Evolutionary conservation across 2,113 vertebrate species (phyloP), one percentile per base, ranked within the genome.

Genomic region (Neomonachus schauinslandi): DNA sequence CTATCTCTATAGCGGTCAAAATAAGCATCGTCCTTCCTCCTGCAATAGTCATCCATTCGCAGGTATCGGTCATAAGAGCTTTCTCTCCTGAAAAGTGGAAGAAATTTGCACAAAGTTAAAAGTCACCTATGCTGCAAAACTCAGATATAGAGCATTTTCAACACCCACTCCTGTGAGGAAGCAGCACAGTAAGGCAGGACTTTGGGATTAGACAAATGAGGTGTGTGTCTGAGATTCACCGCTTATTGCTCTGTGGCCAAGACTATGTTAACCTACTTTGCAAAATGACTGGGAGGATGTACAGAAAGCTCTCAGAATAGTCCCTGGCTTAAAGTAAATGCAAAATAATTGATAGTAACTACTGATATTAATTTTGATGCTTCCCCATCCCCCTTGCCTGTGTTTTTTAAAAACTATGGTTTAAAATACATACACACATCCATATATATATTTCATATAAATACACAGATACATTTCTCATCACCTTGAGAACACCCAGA

Each of bases 11-110:
- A 99, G 33, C 99, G 99, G 10, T 99, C 99, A 0, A 99, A 98
- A 91, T 98, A 99, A 1, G 99, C 89, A 8, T 99, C 99, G 0
- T 99, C 99, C 96, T 99, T 99, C 96, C 99, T 99, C 28, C 99
- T 99, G 93, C 99, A 99, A 92, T 98, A 99, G 59, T 99, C 99
- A 0, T 99, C 99, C 8, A 99, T 71, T 51, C 99, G 99, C 92
- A 98, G 98, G 94, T 99, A 99, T 2, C 99, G 98, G 71, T 99
- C 99, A 0, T 99, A 99, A 5, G 99, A 96, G 18, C 99, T 99
- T 0, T 99, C 99, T 97, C 99, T 99, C 33, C 99, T 99, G 98
- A 96, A 98, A 97, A 91, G 71, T 84, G 57, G 94, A 92, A 88
- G 14, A 63, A 42, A 95, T 86, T 65, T 83, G 77, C 46, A 91